These are phyloP conservation scores for Cotesia typhae DNA, from an alignment of 1,140 invertebrate genomes.

Conservation along the genomic window DNA sequence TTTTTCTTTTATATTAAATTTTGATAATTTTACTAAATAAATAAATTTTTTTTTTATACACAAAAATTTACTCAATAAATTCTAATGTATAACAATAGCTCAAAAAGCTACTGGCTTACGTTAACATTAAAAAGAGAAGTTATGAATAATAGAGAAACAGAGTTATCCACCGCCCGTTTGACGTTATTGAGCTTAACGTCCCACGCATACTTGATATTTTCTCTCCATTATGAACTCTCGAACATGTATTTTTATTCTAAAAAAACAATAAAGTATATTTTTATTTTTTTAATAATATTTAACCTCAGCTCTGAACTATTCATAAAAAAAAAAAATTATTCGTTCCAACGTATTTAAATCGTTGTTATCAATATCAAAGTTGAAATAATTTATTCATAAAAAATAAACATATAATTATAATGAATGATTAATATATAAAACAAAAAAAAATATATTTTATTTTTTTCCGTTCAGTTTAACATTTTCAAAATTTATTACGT, in stretches of 20 bases:
- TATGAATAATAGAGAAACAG: neutral
- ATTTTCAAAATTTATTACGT: too few species aligned
- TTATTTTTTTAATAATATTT: neutral
- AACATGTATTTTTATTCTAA: too few species aligned
- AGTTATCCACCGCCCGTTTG: constrained; percentile 36
- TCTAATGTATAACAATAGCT: neutral
- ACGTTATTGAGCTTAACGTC: constrained; percentile 52
- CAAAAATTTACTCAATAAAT: neutral
- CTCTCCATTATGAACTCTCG: constrained; percentile 22
- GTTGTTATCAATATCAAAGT: too few species aligned
- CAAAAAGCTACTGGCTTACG: constrained; percentile 1
- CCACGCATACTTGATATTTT: constrained; percentile 41
- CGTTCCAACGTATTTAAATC: too few species aligned
- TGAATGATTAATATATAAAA: too few species aligned
- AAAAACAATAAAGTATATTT: neutral
- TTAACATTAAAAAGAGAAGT: constrained; percentile 6
- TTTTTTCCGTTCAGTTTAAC: too few species aligned
- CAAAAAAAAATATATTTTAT: too few species aligned
- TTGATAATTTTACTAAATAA: neutral
- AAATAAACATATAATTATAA: too few species aligned
- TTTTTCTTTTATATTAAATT: neutral
- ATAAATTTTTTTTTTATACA: neutral
- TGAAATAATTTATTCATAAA: too few species aligned
- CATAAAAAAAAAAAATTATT: too few species aligned
- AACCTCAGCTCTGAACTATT: too few species aligned